A percentile compares a stretch with the other conserved stretches of the same genome.
Conservation (phyloP, 1,140 invertebrate species). For the Drosophila prosaltans region DNA sequence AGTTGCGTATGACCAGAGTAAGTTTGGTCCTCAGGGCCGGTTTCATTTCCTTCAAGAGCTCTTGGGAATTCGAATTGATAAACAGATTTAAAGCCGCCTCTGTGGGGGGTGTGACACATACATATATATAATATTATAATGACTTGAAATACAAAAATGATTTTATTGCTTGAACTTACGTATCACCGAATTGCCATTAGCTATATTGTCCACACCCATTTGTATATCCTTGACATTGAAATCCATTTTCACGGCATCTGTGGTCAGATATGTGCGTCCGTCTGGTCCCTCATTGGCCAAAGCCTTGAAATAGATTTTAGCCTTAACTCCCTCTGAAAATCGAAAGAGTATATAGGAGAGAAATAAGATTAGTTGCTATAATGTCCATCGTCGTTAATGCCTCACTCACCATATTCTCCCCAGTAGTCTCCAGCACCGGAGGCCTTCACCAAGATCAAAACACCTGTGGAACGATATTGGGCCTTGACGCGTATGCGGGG, state of each 20-base stretch:
- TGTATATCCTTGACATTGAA: slow-evolving; percentile 90
- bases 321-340: slow-evolving; percentile 89
- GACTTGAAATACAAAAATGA: background rate
- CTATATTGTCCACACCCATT: slow-evolving; percentile 92
- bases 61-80: slow-evolving; percentile 92
- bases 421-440: slow-evolving; percentile 93
- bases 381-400: background rate
- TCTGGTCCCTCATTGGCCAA: slow-evolving; percentile 84
- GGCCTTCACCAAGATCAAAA: slow-evolving; percentile 90
- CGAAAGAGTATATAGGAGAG: background rate
- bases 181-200: slow-evolving; percentile 90
- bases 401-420: slow-evolving; percentile 90
- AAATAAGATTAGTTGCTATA: background rate
- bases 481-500: slow-evolving; percentile 90
- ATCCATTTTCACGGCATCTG: slow-evolving; percentile 91
- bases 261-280: slow-evolving; percentile 86
- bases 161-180: slow-evolving; percentile 85
- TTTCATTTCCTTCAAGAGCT: slow-evolving; percentile 93
- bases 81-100: slow-evolving; percentile 92
- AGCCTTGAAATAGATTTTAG: slow-evolving; percentile 91
- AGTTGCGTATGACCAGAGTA: slow-evolving; percentile 88
- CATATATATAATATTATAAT: no score
- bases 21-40: slow-evolving; percentile 91
- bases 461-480: slow-evolving; percentile 90
- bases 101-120: slow-evolving; percentile 74